Percentiles rank a stretch among this genome's conserved stretches.
phyloP scores from a whole-genome alignment of 2,797 vertebrate genomes.

The Tenualosa ilisha region DNA sequence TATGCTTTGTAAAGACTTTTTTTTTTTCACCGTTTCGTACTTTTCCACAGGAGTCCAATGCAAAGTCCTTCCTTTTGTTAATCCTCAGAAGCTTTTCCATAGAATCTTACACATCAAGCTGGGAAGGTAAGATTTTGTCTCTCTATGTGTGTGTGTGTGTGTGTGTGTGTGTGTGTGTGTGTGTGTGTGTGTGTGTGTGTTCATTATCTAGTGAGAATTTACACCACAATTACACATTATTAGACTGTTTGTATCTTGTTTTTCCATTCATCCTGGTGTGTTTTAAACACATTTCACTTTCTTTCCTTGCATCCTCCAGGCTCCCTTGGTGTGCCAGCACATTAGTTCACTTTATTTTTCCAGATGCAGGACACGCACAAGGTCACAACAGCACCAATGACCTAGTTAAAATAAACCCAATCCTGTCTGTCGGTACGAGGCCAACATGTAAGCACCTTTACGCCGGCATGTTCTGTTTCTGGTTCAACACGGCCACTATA shows the following conservation, averaged over 20 bases:
- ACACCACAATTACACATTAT: background rate
- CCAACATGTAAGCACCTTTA: constrained; percentile 30
- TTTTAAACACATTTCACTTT: background rate
- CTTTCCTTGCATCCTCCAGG: constrained; percentile 38
- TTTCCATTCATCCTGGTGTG: background rate
- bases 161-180: too few species aligned
- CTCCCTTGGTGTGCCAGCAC: constrained; percentile 1
- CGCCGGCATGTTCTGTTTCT: constrained; percentile 36
- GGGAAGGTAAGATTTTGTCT: background rate
- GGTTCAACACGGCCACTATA: constrained; percentile 11
- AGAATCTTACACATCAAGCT: background rate
- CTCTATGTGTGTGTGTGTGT: background rate
- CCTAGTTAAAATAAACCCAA: constrained; percentile 46
- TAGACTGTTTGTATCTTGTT: background rate
- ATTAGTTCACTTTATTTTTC: constrained; percentile 37
- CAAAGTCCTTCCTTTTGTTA: constrained; percentile 24
- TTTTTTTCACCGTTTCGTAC: background rate
- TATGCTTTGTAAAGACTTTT: constrained; percentile 30
- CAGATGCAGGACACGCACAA: constrained; percentile 16
- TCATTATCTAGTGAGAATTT: background rate
- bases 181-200: background rate
- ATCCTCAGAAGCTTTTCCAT: background rate
- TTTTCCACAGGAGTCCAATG: constrained; percentile 1
- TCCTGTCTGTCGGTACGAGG: constrained; percentile 32
- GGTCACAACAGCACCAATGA: constrained; percentile 49